Base-by-base conservation (phyloP, 2,797 vertebrate genomes). In the Pempheris klunzingeri region DNA sequence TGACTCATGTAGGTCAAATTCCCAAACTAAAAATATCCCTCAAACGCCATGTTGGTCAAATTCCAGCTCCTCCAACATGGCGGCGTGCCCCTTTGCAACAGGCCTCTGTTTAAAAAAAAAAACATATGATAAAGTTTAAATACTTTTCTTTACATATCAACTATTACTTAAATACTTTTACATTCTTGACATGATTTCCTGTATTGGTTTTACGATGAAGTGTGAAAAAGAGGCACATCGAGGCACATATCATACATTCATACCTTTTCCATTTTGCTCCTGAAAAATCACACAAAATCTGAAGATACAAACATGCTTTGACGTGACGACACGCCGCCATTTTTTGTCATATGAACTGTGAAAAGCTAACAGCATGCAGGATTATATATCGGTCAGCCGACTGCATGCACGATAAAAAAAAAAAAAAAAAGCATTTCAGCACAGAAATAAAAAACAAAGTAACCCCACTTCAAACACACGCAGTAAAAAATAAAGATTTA, bases 211-310 rank as follows among this genome's bases (percentile, higher is more conserved):
- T 59, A 65, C 65, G n/a, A 54, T 57, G 53, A 39, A 66, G 54
- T 71, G 73, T 72, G 68, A 67, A 71, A 70, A 68, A 81, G 10
- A 82, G 81, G 81, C 79, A 86, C 73, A 64, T 81, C 92, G 96
- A 96, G 96, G 96, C 96, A 97, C 94, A 93, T 95, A 87, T 81
- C 43, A 67, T 93, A 95, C 95, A 92, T 93, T 93, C 93, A 72
- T 46, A 63, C 67, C 50, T 60, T 77, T 57, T 57, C 36, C 11
- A 4, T 71, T 55, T 52, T 47, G 67, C 63, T 20, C 14, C 9
- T 30, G n/a, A 15, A 20, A 39, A 44, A 32, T 22, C 70, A 32
- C 32, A 53, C 7, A 28, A 34, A 36, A 1, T 6, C 47, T 32
- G 53, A 26, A 62, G 7, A 46, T 32, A 1, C n/a, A 24, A 41